phyloP scores from a whole-genome alignment of 2,797 vertebrate genomes.

The Lepus townsendii region DNA sequence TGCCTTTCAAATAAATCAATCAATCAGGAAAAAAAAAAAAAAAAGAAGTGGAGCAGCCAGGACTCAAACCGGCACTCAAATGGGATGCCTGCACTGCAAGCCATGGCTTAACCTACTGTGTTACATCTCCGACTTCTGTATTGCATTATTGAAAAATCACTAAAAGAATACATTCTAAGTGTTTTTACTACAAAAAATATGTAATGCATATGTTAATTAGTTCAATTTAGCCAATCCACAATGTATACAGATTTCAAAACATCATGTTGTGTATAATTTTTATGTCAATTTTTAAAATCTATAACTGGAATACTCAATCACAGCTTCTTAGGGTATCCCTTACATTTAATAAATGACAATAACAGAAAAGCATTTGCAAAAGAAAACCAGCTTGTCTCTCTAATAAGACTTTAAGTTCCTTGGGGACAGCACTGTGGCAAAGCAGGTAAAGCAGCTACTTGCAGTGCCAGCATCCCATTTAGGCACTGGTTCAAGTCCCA shows the following conservation, averaged over 20 bases:
- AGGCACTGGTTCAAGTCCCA: too few species aligned
- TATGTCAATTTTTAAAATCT: background rate
- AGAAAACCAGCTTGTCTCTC: conserved; percentile 19
- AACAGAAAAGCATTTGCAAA: background rate
- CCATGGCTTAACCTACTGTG: too few species aligned
- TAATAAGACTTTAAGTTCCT: background rate
- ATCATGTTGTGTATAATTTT: background rate
- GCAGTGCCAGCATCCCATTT: too few species aligned
- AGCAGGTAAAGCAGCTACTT: too few species aligned
- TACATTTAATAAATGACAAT: conserved; percentile 21
- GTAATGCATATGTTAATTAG: background rate
- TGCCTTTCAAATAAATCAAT: too few species aligned
- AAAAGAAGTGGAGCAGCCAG: too few species aligned
- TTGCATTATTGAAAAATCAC: background rate
- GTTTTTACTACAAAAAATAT: background rate
- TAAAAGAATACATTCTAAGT: background rate
- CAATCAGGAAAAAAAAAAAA: too few species aligned
- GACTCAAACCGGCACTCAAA: too few species aligned
- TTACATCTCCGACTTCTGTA: too few species aligned
- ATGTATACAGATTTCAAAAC: background rate
- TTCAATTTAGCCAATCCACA: background rate
- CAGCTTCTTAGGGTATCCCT: background rate
- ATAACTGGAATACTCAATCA: background rate
- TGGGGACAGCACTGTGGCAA: too few species aligned
- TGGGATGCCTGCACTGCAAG: too few species aligned